Percentiles rank a stretch among this genome's conserved stretches.
Conservation (phyloP, 2,797 vertebrate species). For the Poecile montanus region DNA sequence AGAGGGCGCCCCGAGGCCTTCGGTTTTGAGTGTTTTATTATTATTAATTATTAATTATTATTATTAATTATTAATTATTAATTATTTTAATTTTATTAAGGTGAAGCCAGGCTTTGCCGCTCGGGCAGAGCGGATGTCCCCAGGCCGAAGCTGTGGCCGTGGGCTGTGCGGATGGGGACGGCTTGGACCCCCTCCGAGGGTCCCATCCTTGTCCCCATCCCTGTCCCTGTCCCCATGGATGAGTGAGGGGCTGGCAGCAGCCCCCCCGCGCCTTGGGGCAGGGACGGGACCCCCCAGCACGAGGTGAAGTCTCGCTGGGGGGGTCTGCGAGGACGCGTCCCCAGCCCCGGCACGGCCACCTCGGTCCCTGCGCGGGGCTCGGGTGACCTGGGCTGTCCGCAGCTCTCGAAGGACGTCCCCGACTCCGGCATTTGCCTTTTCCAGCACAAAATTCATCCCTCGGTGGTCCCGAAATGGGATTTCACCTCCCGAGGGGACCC, state of each 20-base stretch:
- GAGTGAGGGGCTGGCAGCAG: neutral
- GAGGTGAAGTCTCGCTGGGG: slow-evolving; percentile 32
- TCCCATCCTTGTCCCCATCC: neutral
- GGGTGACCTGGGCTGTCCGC: neutral
- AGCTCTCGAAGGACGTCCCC: slow-evolving; percentile 18
- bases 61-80: slow-evolving; percentile 27
- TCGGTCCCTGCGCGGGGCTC: neutral
- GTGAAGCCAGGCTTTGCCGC: slow-evolving; percentile 56
- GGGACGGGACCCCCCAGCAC: neutral
- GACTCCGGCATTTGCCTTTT: neutral
- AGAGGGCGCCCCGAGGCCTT: neutral
- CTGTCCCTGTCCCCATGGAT: neutral
- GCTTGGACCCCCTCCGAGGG: neutral
- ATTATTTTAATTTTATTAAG: slow-evolving; percentile 61
- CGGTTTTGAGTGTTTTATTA: slow-evolving; percentile 40
- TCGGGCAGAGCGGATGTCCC: neutral
- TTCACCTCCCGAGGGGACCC: neutral
- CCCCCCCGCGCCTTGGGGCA: neutral
- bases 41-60: neutral
- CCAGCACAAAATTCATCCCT: neutral
- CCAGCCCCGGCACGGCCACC: neutral
- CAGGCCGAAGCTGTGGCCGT: neutral
- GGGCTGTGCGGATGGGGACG: neutral
- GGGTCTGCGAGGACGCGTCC: neutral
- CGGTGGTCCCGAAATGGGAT: neutral